A percentile compares a stretch with the other conserved stretches of the same genome.
phyloP scores from a whole-genome alignment of 2,888 invertebrate species.

The Mycalesis mineus region DNA sequence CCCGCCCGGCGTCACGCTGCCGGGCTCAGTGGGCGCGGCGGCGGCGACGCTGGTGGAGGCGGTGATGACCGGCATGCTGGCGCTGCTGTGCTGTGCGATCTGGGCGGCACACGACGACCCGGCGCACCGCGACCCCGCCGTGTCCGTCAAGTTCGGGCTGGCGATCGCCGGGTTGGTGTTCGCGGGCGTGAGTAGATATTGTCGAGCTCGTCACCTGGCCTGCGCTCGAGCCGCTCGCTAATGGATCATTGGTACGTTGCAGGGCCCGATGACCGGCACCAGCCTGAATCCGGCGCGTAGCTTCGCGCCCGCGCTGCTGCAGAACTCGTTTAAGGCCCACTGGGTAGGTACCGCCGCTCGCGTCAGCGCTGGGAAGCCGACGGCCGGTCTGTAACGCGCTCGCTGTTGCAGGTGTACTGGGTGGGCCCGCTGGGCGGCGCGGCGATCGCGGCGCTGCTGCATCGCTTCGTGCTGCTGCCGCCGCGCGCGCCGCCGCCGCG shows the following conservation, averaged over 20 bases:
- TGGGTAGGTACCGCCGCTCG: conserved; percentile 75
- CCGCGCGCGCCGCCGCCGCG: conserved; percentile 47
- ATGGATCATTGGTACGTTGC: conserved; percentile 23
- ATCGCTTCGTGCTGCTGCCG: conserved; percentile 59
- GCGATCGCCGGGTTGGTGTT: conserved; percentile 59
- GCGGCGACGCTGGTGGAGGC: conserved; percentile 44
- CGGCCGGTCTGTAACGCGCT: not conserved
- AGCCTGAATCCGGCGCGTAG: conserved; percentile 85
- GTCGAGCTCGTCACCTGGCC: too few relatives aligned
- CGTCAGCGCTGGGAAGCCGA: not conserved
- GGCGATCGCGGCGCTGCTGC: conserved; percentile 49
- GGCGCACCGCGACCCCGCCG: conserved; percentile 46
- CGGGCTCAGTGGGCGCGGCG: not conserved
- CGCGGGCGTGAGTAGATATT: conserved; percentile 58
- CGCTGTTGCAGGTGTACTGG: conserved; percentile 69
- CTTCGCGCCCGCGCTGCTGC: conserved; percentile 85
- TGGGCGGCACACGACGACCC: conserved; percentile 50
- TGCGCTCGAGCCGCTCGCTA: not conserved
- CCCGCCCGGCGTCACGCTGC: conserved; percentile 20
- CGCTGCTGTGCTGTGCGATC: conserved; percentile 47
- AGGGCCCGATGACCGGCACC: conserved; percentile 82
- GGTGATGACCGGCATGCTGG: conserved; percentile 49
- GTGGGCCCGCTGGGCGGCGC: conserved; percentile 61
- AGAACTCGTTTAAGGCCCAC: conserved; percentile 78
- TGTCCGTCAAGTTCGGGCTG: conserved; percentile 59